Conservation (phyloP, 2,888 invertebrate species). For the Acronicta aceris region DNA sequence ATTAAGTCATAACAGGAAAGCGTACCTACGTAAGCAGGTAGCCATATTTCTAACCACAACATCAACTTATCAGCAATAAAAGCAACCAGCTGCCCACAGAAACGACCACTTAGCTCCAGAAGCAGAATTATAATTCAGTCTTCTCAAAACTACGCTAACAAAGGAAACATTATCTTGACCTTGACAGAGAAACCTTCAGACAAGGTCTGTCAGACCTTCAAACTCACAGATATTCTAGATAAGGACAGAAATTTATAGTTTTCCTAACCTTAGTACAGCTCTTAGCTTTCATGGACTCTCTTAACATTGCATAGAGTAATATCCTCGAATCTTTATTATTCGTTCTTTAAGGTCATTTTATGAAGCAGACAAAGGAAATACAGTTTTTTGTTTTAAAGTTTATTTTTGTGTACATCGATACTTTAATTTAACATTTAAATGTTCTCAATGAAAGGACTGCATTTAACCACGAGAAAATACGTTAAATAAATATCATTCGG, state of each 20-base stretch:
- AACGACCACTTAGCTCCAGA: no score
- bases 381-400: no score
- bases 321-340: neutral
- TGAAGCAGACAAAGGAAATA: no score
- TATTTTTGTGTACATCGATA: no score
- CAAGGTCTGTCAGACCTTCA: constrained; percentile 48
- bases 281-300: constrained; percentile 24
- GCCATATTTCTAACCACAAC: no score
- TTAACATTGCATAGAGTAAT: neutral
- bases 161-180: constrained; percentile 25
- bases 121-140: neutral
- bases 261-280: constrained; percentile 30
- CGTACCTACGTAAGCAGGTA: no score
- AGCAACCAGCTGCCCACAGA: no score
- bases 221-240: constrained; percentile 29
- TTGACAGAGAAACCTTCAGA: constrained; percentile 38
- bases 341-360: neutral
- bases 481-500: no score
- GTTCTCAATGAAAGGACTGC: neutral
- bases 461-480: neutral
- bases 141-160: constrained; percentile 17
- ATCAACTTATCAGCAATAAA: no score
- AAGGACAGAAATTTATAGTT: constrained; percentile 39
- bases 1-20: no score
- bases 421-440: no score